Evolutionary conservation across 2,797 vertebrate species (phyloP).

Genomic region (Nannoperca obscura): DNA sequence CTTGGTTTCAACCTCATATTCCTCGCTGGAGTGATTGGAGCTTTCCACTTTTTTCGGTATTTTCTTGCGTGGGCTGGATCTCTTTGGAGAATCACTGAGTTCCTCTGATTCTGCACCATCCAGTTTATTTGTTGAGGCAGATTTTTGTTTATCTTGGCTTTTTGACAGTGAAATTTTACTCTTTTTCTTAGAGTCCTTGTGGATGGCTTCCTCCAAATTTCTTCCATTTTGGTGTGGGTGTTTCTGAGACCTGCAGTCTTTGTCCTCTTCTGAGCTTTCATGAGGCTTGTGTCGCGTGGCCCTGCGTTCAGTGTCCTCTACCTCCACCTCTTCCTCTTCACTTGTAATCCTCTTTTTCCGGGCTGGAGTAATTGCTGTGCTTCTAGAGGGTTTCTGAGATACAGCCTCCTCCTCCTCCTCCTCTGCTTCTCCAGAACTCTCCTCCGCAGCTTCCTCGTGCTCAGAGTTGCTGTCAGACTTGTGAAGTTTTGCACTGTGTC

Average conservation of each 20-base stretch:
- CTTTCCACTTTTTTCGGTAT: conserved; percentile 62
- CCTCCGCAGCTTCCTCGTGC: conserved; percentile 62
- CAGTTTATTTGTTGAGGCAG: conserved; percentile 74
- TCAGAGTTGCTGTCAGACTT: conserved; percentile 74
- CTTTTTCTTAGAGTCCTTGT: conserved; percentile 71
- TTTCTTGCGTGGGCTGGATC: conserved; percentile 60
- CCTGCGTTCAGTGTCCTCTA: conserved; percentile 48
- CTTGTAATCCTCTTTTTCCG: conserved; percentile 74
- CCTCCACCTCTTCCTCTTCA: conserved; percentile 72
- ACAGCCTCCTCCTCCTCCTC: conserved; percentile 45
- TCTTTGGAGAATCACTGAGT: conserved; percentile 69
- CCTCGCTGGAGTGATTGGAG: conserved; percentile 64
- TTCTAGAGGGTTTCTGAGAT: conserved; percentile 68
- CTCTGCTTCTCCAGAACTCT: conserved; percentile 60
- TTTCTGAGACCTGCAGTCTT: conserved; percentile 60
- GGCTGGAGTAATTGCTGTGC: conserved; percentile 49
- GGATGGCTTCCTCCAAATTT: conserved; percentile 64
- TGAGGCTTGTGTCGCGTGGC: conserved; percentile 58
- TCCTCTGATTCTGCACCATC: conserved; percentile 73
- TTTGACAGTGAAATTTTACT: conserved; percentile 67
- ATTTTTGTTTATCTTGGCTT: conserved; percentile 79
- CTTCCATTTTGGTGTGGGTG: conserved; percentile 83
- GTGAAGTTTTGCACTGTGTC: conserved; percentile 72
- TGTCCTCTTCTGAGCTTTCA: conserved; percentile 78
- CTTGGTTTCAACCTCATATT: conserved; percentile 49